Evolutionary conservation across 2,797 vertebrate species (phyloP).

Genomic region (Pogoniulus pusillus): DNA sequence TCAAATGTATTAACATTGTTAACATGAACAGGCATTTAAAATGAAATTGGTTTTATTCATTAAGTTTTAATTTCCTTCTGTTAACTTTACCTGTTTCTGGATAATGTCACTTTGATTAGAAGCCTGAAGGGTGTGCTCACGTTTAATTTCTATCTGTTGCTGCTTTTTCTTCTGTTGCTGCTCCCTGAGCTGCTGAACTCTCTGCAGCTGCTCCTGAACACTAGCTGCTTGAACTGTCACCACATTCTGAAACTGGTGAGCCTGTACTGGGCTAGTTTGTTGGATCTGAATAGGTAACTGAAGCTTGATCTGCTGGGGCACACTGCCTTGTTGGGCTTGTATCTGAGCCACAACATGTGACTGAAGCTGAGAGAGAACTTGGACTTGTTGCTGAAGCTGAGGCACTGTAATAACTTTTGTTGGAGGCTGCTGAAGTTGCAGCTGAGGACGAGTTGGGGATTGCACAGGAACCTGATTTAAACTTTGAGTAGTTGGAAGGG

Average conservation of each 20-base stretch:
- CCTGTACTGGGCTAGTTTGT: constrained; percentile 82
- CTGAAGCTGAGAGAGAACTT: constrained; percentile 87
- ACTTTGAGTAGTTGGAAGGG: constrained; percentile 67
- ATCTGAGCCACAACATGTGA: constrained; percentile 86
- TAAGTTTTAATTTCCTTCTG: constrained; percentile 60
- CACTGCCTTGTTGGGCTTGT: constrained; percentile 84
- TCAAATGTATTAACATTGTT: constrained; percentile 15
- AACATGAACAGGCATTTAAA: constrained; percentile 49
- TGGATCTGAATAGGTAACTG: constrained; percentile 91
- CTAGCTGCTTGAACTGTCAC: constrained; percentile 93
- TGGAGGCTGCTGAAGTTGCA: constrained; percentile 83
- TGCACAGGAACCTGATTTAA: constrained; percentile 79
- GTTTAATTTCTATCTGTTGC: constrained; percentile 89
- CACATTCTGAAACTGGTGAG: constrained; percentile 90
- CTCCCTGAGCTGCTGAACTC: constrained; percentile 94
- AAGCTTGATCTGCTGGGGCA: constrained; percentile 88
- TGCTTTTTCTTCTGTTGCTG: constrained; percentile 95
- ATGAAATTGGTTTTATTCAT: constrained; percentile 34
- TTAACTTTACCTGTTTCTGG: constrained; percentile 90
- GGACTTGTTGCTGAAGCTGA: constrained; percentile 88
- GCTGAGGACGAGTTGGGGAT: constrained; percentile 80
- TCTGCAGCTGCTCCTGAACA: constrained; percentile 93
- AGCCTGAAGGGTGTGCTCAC: constrained; percentile 87
- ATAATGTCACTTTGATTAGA: constrained; percentile 93
- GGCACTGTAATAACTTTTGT: constrained; percentile 83